Percentiles rank a stretch among this genome's conserved stretches.
Evolutionary conservation across 2,113 vertebrate genomes (phyloP).

Genomic region (Thamnaconus septentrionalis): DNA sequence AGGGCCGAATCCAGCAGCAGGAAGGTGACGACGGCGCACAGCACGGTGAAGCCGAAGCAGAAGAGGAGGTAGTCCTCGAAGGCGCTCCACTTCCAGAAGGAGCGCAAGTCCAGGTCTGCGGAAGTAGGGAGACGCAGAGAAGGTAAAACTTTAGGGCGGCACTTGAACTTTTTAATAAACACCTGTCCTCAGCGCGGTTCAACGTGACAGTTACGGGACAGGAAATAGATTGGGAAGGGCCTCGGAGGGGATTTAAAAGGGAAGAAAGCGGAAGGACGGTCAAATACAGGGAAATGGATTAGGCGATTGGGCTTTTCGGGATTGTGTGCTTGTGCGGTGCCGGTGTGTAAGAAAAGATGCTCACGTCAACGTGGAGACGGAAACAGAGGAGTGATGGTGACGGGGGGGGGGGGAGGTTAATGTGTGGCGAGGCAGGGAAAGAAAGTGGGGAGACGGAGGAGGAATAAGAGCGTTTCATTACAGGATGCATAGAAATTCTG

Average conservation of each 20-base stretch:
- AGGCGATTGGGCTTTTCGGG: no score
- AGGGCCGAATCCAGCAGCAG: constrained; percentile 74
- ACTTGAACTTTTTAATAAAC: no score
- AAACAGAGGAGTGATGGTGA: constrained; percentile 11
- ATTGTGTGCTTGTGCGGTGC: constrained; percentile 1
- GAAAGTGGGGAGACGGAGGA: constrained; percentile 1
- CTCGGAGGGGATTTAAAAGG: not conserved
- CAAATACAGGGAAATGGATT: not conserved
- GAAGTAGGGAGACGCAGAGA: not conserved
- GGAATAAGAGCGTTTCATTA: constrained; percentile 44
- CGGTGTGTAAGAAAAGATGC: not conserved
- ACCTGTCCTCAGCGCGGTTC: no score
- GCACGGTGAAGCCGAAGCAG: constrained; percentile 73
- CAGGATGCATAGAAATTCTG: constrained; percentile 39
- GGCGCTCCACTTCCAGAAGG: constrained; percentile 81
- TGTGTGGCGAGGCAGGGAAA: not conserved
- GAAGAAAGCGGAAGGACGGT: constrained; percentile 10
- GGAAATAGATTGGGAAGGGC: not conserved
- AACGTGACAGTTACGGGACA: not conserved
- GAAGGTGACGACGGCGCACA: constrained; percentile 73
- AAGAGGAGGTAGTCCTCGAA: constrained; percentile 82
- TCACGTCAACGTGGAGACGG: constrained; percentile 7
- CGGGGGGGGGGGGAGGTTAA: constrained; percentile 19
- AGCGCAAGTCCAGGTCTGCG: constrained; percentile 72
- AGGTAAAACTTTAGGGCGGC: not conserved